Percentiles rank a stretch among this genome's conserved stretches.
phyloP scores from a whole-genome alignment of 2,797 vertebrate species.

The Poeciliopsis infans region DNA sequence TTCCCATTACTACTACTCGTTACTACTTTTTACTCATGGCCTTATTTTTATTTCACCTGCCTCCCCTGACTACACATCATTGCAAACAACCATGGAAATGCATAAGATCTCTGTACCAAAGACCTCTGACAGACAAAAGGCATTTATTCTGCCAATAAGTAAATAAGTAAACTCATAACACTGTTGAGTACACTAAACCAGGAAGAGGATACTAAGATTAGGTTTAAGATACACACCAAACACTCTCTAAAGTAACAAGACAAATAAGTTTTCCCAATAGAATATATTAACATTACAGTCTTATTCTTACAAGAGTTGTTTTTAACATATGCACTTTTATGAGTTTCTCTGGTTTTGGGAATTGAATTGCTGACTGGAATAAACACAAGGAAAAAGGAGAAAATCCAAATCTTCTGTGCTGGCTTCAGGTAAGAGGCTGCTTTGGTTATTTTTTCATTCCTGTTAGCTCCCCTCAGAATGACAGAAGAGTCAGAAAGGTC shows the following conservation, averaged over 20 bases:
- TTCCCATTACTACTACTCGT: too few species aligned
- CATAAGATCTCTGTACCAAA: constrained; percentile 38
- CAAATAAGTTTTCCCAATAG: constrained; percentile 20
- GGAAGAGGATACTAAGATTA: constrained; percentile 12
- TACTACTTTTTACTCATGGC: too few species aligned
- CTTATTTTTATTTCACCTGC: too few species aligned
- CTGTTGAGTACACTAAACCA: constrained; percentile 8
- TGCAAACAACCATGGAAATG: constrained; percentile 15
- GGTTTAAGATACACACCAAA: constrained; percentile 26
- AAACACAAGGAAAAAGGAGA: constrained; percentile 7
- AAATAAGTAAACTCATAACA: not conserved
- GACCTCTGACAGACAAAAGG: constrained; percentile 15
- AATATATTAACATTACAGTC: constrained; percentile 18
- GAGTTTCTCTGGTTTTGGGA: not conserved
- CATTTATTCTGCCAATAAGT: constrained; percentile 7
- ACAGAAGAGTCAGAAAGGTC: constrained; percentile 49
- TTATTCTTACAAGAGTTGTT: constrained; percentile 28
- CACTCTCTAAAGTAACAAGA: constrained; percentile 9
- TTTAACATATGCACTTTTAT: constrained; percentile 11
- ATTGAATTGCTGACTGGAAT: constrained; percentile 11
- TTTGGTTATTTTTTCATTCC: constrained; percentile 59
- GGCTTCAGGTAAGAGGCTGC: constrained; percentile 63
- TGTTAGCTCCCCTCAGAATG: constrained; percentile 61
- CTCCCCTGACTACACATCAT: too few species aligned
- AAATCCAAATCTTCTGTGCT: constrained; percentile 43